Evolutionary conservation across 2,888 invertebrate genomes (phyloP), one percentile per base, ranked within the genome.

Genomic region (Villa cingulata): DNA sequence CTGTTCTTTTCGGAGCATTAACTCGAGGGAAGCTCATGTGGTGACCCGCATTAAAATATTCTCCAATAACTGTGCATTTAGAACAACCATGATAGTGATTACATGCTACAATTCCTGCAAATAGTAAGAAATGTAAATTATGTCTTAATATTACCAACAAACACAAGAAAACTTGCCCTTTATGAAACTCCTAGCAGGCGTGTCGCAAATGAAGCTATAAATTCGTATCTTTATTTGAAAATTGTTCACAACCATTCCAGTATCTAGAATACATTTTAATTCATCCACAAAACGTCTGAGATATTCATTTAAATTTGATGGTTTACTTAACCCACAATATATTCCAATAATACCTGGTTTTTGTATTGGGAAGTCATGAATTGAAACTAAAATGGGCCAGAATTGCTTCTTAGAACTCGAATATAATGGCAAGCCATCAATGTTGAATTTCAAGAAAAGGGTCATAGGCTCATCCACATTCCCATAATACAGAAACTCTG

Each of bases 51-150:
- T 41, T 16, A 39, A 6, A 36, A 43, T 43, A 48, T 12, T 42
- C 43, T 14, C 47, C 47, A 15, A 41, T 41, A 10, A 43, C 32
- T 36, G 14, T 23, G 37, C 49, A 49, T 3, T 29, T 12, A 16
- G 29, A 37, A 15, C 49, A 49, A 3, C 19, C 32, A 34, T 14
- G 36, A 40, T 49, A 46, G 14, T 19, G 46, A 29, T 42, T 46
- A 9, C 27, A 6, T 27, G 27, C 27, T 9, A 27, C 27, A 27
- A 27, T 27, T 27, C 27, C 27, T 27, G 9, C 27, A 27, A 27
- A 27, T 27, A 27, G 27, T 27, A 9, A 27, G 9, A 6, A 27
- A 27, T 27, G 9, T 27, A 27, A n/a, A n/a, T n/a, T n/a, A 27
- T 27, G 5, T 6, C 27, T 6, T 27, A 27, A 9, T 27, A 27